Conservation (phyloP, 2,113 vertebrate genomes). For the Scortum barcoo region DNA sequence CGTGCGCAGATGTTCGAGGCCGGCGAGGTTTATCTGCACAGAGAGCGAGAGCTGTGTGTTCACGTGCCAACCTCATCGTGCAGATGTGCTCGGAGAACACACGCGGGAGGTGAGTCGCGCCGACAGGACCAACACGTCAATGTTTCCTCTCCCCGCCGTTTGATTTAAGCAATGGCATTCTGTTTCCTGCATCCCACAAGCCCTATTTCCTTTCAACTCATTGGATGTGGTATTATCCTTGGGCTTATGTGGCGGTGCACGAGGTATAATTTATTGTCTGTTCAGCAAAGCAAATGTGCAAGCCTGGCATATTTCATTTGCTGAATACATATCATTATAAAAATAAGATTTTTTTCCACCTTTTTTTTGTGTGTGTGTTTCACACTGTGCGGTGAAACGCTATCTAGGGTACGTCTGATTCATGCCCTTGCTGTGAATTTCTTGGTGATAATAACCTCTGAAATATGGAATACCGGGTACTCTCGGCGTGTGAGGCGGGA, state of each 20-base stretch:
- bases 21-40: conserved; percentile 33
- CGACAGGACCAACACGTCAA: conserved; percentile 60
- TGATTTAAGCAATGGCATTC: conserved; percentile 71
- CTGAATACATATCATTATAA: conserved; percentile 83
- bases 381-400: conserved; percentile 58
- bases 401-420: conserved; percentile 62
- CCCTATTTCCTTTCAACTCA: conserved; percentile 72
- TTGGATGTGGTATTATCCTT: conserved; percentile 76
- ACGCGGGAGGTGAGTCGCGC: conserved; percentile 48
- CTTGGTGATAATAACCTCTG: conserved; percentile 62
- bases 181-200: conserved; percentile 64
- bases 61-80: conserved; percentile 31
- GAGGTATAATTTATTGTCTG: conserved; percentile 86
- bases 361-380: conserved; percentile 65
- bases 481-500: conserved; percentile 10
- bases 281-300: conserved; percentile 85
- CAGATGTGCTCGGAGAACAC: conserved; percentile 33
- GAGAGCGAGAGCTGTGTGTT: conserved; percentile 40
- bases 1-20: background rate
- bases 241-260: conserved; percentile 70
- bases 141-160: conserved; percentile 48
- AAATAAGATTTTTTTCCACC: conserved; percentile 63
- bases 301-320: conserved; percentile 83
- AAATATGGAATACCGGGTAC: conserved; percentile 49
- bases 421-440: conserved; percentile 52